Evolutionary conservation across 2,113 vertebrate genomes (phyloP).

Genomic region (Heterocephalus glaber): DNA sequence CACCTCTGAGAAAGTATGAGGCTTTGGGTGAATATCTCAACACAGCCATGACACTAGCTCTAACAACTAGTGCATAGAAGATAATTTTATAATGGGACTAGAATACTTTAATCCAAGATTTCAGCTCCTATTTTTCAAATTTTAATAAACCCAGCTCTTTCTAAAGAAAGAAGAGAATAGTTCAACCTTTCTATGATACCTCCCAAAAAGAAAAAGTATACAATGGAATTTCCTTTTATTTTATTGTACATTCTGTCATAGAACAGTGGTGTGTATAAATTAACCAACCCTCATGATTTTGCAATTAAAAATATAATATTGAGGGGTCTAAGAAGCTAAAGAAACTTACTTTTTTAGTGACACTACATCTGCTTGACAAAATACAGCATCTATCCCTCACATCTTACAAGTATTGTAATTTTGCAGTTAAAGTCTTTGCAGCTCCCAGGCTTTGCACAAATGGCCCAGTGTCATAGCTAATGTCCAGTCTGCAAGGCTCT

Average conservation of each 20-base stretch:
- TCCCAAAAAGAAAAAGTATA: neutral
- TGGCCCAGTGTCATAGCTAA: accelerated
- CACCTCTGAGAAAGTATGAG: too few species aligned
- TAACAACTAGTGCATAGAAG: neutral
- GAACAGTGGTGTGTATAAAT: neutral
- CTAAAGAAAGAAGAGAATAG: neutral
- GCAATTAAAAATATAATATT: neutral
- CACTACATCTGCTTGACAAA: neutral
- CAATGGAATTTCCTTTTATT: neutral
- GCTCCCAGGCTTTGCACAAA: neutral
- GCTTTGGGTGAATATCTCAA: too few species aligned
- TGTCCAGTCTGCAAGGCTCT: too few species aligned
- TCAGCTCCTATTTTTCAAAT: neutral
- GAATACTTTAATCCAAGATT: neutral
- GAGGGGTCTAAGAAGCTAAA: neutral
- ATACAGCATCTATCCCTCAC: neutral
- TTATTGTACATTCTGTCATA: too few species aligned
- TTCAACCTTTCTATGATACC: neutral
- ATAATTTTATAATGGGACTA: neutral
- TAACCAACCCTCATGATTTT: neutral
- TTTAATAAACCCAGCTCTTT: neutral
- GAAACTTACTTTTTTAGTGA: neutral
- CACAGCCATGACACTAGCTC: too few species aligned
- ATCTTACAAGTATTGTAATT: neutral
- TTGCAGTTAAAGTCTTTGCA: neutral